phyloP scores from a whole-genome alignment of 2,113 vertebrate species.

The Conger conger region DNA sequence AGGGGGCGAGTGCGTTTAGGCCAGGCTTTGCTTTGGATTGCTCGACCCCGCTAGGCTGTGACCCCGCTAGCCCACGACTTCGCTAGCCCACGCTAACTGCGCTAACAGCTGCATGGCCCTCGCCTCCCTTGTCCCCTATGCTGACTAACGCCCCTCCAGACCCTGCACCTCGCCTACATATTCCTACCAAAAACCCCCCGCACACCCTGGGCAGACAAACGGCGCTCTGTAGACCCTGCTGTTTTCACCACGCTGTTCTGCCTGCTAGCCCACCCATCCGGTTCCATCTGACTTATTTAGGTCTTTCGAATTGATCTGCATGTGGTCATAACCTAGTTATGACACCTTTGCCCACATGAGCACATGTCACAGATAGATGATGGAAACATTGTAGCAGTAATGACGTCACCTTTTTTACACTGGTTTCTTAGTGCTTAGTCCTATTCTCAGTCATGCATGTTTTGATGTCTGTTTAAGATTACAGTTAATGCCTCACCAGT shows the following conservation, averaged over 20 bases:
- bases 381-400: background rate
- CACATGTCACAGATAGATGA: background rate
- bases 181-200: background rate
- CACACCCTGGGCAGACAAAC: background rate
- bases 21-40: background rate
- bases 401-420: background rate
- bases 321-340: background rate
- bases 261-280: background rate
- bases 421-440: background rate
- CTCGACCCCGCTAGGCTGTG: background rate
- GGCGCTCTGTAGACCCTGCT: background rate
- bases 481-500: background rate
- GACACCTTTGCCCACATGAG: background rate
- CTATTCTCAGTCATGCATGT: background rate
- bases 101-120: constrained; percentile 2
- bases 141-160: background rate
- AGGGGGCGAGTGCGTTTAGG: too few relatives aligned
- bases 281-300: background rate
- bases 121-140: background rate
- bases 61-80: background rate
- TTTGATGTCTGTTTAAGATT: background rate
- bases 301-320: background rate
- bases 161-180: background rate
- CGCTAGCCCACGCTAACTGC: background rate
- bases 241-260: background rate